Percentiles rank a stretch among this genome's conserved stretches.
Evolutionary conservation across 2,113 vertebrate species (phyloP).

Genomic region (Ceuthmochares aereus): DNA sequence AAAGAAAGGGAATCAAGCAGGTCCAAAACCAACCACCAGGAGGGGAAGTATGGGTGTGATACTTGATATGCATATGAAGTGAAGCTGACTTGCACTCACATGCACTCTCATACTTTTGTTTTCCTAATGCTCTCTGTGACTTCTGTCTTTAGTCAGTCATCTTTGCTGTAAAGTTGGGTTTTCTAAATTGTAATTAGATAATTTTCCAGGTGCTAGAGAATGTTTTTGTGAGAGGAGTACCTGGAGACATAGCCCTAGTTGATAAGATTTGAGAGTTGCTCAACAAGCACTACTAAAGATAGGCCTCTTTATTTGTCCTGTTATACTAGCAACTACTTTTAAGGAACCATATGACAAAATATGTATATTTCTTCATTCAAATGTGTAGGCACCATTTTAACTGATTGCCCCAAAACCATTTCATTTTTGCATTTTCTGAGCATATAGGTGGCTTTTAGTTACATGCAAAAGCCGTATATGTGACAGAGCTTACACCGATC

Average conservation of each 20-base stretch:
- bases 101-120: neutral
- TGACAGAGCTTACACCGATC: neutral
- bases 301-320: neutral
- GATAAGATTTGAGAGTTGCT: neutral
- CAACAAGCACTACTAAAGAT: neutral
- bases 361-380: neutral
- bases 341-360: neutral
- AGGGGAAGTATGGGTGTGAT: neutral
- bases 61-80: neutral
- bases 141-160: neutral
- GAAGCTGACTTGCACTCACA: neutral
- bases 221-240: neutral
- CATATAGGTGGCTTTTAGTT: neutral
- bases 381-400: neutral
- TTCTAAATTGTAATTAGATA: neutral
- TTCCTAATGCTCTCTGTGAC: neutral
- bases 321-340: neutral
- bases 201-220: neutral
- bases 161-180: neutral
- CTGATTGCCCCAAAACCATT: neutral
- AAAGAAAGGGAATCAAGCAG: neutral
- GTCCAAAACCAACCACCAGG: neutral
- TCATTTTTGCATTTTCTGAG: neutral
- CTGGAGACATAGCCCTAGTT: neutral
- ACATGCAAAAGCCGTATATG: neutral